Conservation (phyloP, 2,797 vertebrate genomes). For the Limnodromus scolopaceus region DNA sequence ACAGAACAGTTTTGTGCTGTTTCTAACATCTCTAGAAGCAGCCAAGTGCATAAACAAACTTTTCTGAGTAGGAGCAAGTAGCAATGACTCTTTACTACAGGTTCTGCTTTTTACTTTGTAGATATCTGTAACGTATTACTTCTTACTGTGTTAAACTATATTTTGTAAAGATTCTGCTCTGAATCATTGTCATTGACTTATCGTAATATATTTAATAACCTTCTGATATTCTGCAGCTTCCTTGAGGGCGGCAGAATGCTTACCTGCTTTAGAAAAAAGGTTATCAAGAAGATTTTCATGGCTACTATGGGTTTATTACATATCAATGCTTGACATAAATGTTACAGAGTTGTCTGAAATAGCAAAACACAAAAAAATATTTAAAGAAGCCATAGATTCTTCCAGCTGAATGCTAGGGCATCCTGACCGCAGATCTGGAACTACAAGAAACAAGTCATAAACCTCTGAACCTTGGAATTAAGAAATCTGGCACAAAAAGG, state of each 20-base stretch:
- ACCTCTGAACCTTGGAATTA: constrained; percentile 67
- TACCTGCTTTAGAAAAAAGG: not conserved
- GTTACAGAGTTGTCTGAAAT: constrained; percentile 23
- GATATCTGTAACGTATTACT: not conserved
- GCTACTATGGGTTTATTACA: not conserved
- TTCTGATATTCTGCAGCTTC: not conserved
- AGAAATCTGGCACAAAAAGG: constrained; percentile 62
- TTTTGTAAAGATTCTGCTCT: not conserved
- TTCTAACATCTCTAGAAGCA: not conserved
- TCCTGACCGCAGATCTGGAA: constrained; percentile 72
- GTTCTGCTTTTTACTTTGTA: not conserved
- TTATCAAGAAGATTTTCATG: not conserved
- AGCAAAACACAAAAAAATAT: constrained; percentile 59
- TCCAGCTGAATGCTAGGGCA: constrained; percentile 69
- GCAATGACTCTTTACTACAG: not conserved
- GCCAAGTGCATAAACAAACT: not conserved
- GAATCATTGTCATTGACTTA: not conserved
- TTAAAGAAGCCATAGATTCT: constrained; percentile 59
- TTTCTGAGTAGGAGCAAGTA: not conserved
- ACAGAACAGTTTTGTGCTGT: not conserved
- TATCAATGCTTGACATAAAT: not conserved
- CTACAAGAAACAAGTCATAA: constrained; percentile 77
- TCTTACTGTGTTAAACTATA: not conserved
- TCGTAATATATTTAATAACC: not conserved
- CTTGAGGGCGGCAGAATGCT: not conserved